These are phyloP conservation scores for Microtus oregoni DNA, from an alignment of 2,113 vertebrate species.

Conservation along the genomic window DNA sequence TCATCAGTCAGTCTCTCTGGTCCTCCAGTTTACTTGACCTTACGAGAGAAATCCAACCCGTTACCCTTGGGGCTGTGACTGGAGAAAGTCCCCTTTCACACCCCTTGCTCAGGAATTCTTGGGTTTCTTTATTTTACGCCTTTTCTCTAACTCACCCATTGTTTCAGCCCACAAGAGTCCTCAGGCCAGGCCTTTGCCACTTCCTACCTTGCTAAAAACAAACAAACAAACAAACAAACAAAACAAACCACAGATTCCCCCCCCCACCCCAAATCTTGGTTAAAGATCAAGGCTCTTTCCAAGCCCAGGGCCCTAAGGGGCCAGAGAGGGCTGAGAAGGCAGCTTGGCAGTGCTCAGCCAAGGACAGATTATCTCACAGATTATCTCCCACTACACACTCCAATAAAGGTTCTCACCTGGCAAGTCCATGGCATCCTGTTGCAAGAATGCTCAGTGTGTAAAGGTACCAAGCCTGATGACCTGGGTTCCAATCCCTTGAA, in stretches of 20 bases:
- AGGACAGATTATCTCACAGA: neutral
- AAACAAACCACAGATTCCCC: too few relatives aligned
- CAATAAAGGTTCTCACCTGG: neutral
- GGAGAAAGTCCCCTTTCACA: neutral
- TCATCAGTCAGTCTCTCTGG: too few relatives aligned
- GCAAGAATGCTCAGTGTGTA: neutral
- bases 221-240: too few relatives aligned
- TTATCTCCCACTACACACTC: neutral
- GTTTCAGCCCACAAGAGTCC: neutral
- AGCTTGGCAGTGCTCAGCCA: neutral
- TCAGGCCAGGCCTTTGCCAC: neutral
- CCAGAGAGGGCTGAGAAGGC: neutral
- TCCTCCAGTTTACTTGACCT: neutral
- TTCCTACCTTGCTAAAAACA: neutral
- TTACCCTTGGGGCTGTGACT: neutral
- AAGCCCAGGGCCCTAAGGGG: neutral
- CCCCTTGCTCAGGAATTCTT: neutral
- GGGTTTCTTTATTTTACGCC: neutral
- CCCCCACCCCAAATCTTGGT: neutral
- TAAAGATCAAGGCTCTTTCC: neutral
- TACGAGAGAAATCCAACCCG: neutral
- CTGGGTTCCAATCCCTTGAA: neutral
- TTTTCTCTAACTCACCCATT: neutral
- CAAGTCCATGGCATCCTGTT: neutral
- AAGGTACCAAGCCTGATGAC: neutral